These are phyloP conservation scores for Spisula solida DNA, from an alignment of 2,888 invertebrate species.

Conservation along the genomic window DNA sequence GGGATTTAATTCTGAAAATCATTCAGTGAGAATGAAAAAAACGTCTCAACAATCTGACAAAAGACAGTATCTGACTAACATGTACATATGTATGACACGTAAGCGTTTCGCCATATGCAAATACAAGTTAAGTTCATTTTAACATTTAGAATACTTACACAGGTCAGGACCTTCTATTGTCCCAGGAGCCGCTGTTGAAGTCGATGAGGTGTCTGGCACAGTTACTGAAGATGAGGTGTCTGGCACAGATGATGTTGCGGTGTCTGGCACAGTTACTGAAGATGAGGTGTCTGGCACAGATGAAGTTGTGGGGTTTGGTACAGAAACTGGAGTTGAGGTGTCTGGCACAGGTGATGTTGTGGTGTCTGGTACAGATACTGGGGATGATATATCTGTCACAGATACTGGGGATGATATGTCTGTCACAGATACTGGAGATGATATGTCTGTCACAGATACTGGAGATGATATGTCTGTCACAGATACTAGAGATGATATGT, in stretches of 20 bases:
- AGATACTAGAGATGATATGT: neutral
- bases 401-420: neutral
- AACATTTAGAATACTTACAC: neutral
- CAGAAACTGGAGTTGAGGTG: neutral
- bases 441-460: neutral
- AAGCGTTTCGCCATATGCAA: no score
- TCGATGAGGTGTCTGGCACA: neutral
- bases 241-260: no score
- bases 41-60: no score
- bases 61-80: no score
- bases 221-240: neutral
- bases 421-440: neutral
- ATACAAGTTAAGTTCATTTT: neutral
- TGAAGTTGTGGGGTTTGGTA: neutral
- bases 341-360: neutral
- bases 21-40: no score
- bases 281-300: neutral
- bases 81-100: no score
- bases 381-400: neutral
- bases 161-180: neutral
- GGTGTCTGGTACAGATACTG: neutral
- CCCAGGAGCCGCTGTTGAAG: neutral
- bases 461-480: neutral
- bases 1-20: neutral
- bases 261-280: neutral